A percentile compares a stretch with the other conserved stretches of the same genome.
These are phyloP conservation scores for Astreopora myriophthalma DNA, from an alignment of 64 coral and sea anemone species.

Conservation along the genomic window DNA sequence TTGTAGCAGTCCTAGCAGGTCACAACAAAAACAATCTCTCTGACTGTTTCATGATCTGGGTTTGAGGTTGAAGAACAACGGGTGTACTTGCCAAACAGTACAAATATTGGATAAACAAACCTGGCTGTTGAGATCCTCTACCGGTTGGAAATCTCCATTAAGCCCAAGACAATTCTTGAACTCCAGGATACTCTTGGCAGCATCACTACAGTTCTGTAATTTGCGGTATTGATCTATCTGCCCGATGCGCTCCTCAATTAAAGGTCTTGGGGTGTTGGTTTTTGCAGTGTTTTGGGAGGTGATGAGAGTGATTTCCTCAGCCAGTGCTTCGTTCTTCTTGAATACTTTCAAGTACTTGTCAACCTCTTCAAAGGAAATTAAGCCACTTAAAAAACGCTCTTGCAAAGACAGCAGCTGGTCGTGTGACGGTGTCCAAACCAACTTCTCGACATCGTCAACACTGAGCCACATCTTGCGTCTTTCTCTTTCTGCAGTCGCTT, in stretches of 20 bases:
- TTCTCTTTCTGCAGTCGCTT: too few species aligned
- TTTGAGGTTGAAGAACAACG: not conserved
- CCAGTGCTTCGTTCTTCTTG: not conserved
- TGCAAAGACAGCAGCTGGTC: not conserved
- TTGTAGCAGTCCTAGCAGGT: too few species aligned
- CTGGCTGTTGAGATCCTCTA: constrained; percentile 26
- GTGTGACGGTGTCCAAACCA: constrained; percentile 40
- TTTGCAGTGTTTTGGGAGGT: not conserved
- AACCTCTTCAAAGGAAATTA: constrained; percentile 36
- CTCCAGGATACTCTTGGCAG: constrained; percentile 24
- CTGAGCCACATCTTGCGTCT: not conserved
- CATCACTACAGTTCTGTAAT: constrained; percentile 4
- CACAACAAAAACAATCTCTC: too few species aligned
- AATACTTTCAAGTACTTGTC: constrained; percentile 57
- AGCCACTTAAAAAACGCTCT: not conserved
- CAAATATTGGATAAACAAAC: not conserved
- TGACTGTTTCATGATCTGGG: too few species aligned
- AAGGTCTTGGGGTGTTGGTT: not conserved
- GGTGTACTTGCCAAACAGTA: not conserved
- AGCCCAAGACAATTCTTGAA: constrained; percentile 37
- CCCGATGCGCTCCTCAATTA: not conserved
- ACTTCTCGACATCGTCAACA: constrained; percentile 33
- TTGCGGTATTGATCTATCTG: constrained; percentile 39
- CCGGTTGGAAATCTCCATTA: constrained; percentile 24
- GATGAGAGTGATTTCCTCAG: constrained; percentile 16